phyloP scores from a whole-genome alignment of 2,888 invertebrate genomes.

The Meghimatium bilineatum region DNA sequence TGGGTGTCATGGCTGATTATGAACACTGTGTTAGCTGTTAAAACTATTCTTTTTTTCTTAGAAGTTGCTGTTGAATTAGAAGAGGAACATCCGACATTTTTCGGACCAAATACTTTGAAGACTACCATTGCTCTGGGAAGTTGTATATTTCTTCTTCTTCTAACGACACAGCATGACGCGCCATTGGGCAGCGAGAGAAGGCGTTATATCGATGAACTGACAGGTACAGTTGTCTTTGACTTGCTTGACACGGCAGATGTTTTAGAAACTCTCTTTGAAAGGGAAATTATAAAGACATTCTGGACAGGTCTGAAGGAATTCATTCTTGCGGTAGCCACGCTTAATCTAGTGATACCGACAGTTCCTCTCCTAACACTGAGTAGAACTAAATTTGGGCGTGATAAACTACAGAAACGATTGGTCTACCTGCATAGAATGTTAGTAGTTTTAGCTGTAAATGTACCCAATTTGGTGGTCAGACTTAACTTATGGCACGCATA shows the following conservation, averaged over 20 bases:
- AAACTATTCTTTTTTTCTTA: conserved; percentile 79
- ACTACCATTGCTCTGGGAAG: conserved; percentile 45
- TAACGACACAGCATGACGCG: conserved; percentile 80
- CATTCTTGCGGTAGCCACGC: conserved; percentile 79
- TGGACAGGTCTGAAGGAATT: conserved; percentile 75
- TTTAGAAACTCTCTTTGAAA: conserved; percentile 78
- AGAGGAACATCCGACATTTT: conserved; percentile 73
- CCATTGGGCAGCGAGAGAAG: conserved; percentile 78
- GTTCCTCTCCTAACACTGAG: conserved; percentile 80
- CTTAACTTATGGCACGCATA: conserved; percentile 79
- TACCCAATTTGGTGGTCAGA: conserved; percentile 80
- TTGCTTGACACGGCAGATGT: conserved; percentile 81
- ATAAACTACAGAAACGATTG: conserved; percentile 64
- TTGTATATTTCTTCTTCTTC: conserved; percentile 79
- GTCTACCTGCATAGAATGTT: conserved; percentile 53
- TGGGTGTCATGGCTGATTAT: conserved; percentile 79
- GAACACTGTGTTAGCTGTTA: conserved; percentile 78
- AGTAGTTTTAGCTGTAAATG: conserved; percentile 71
- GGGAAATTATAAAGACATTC: conserved; percentile 61
- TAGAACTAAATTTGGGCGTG: conserved; percentile 77
- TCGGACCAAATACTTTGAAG: conserved; percentile 77
- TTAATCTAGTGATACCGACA: conserved; percentile 80
- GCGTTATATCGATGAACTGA: conserved; percentile 79
- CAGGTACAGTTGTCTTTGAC: conserved; percentile 80
- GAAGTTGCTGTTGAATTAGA: conserved; percentile 66